Base-by-base conservation (phyloP, 2,797 vertebrate species). In the Hylomyscus alleni region DNA sequence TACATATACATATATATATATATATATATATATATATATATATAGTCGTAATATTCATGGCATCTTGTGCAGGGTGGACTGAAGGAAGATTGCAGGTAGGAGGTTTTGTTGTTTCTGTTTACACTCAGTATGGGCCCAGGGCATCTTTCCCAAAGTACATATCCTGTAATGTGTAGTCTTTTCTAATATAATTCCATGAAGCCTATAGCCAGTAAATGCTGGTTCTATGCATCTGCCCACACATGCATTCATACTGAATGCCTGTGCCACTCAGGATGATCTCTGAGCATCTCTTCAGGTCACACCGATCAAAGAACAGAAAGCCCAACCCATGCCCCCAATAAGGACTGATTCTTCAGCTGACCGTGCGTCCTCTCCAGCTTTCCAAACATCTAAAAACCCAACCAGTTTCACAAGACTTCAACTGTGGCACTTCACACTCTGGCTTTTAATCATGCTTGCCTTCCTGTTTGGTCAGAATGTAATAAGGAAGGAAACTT, bases 391-490 rank as follows among this genome's bases (percentile, higher is more conserved):
- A 10, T 60, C 54, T 10, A 80, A 80, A 29, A 67, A 52, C 3
- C 52, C 58, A 75, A 52, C 31, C 15, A 34, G 67, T 34, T 83
- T 67, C 40, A 67, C 17, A 67, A 78, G 37, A 81, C 81, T 92
- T 80, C 60, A 29, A 31, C 52, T 54, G 19, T 14, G 47, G 37
- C 76, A 88, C 44, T 2, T 10, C 4, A 93, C 17, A 73, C 0
- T 77, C 13, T 78, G 58, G 56, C n/a, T 44, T 97, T 76, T 62
- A 91, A 62, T 83, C 37, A 6, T 54, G 50, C 47, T 86, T 93
- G 29, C 72, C 75, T 81, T 91, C 56, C 54, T 75, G 34, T 77
- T 95, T 37, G 72, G 56, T 77, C 56, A 76, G 54, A 90, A 67
- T 62, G 76, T 84, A 87, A 24, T 72, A 26, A 50, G 40, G 8